Percentiles rank a stretch among this genome's conserved stretches.
These are phyloP conservation scores for Apomyelois bistriatella DNA, from an alignment of 2,888 invertebrate genomes.

Conservation along the genomic window DNA sequence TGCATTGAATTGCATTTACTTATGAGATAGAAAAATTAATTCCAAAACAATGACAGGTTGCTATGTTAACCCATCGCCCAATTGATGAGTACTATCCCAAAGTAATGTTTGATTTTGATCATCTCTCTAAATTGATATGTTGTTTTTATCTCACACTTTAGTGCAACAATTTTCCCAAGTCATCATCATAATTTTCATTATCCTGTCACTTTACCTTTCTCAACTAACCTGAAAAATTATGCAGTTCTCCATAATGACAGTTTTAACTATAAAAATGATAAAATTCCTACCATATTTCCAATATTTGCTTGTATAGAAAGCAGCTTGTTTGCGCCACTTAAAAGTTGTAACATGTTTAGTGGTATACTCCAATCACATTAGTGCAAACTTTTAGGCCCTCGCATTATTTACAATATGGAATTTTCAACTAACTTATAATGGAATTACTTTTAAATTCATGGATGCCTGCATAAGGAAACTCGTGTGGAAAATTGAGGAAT, in stretches of 20 bases:
- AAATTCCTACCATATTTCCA: neutral
- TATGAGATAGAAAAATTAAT: too few species aligned
- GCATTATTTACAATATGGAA: conserved; percentile 59
- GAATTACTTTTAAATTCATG: conserved; percentile 69
- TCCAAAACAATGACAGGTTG: too few species aligned
- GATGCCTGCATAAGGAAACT: conserved; percentile 39
- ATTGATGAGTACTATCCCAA: too few species aligned
- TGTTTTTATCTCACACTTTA: too few species aligned
- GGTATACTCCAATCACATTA: conserved; percentile 58
- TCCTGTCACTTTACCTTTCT: too few species aligned
- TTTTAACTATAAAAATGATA: neutral
- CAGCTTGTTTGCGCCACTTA: conserved; percentile 52
- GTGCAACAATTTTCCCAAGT: too few species aligned
- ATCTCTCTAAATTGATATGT: too few species aligned
- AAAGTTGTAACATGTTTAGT: conserved; percentile 57
- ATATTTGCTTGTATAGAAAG: conserved; percentile 1
- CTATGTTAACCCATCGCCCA: too few species aligned
- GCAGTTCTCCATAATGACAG: neutral
- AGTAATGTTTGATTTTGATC: too few species aligned
- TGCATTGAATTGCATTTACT: too few species aligned
- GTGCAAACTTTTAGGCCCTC: conserved; percentile 50
- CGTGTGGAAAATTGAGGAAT: conserved; percentile 4
- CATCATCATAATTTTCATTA: too few species aligned
- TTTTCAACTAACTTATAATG: conserved; percentile 62
- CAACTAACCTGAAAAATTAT: too few species aligned